Conservation (phyloP, 2,113 vertebrate genomes). For the Melanerpes formicivorus region DNA sequence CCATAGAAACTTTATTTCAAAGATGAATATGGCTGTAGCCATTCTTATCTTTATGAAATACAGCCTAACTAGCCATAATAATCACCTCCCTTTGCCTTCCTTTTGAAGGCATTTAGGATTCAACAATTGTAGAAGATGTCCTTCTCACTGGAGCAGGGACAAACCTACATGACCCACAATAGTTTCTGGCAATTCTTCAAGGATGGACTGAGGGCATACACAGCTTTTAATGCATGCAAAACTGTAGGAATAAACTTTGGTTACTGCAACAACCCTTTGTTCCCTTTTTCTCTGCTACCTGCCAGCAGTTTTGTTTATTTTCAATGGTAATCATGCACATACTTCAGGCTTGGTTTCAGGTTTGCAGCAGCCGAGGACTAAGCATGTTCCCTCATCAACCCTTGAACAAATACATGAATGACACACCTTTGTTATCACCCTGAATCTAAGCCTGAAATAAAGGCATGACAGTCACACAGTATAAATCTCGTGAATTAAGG, state of each 20-base stretch:
- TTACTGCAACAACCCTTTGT: background rate
- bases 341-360: background rate
- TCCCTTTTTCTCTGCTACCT: background rate
- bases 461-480: background rate
- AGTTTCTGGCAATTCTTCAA: constrained; percentile 1
- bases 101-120: constrained; percentile 2
- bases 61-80: background rate
- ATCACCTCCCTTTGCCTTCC: background rate
- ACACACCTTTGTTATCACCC: background rate
- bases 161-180: background rate
- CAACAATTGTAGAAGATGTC: background rate
- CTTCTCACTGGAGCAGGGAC: background rate
- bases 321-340: background rate
- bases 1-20: background rate
- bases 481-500: background rate
- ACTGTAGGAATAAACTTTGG: background rate
- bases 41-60: background rate
- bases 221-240: background rate
- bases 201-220: background rate
- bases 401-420: background rate
- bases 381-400: background rate
- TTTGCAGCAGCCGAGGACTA: background rate
- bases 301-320: constrained; percentile 13
- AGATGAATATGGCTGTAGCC: background rate
- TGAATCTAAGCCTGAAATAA: background rate